Base-by-base conservation (phyloP, 2,888 invertebrate genomes). In the Elegia similella region DNA sequence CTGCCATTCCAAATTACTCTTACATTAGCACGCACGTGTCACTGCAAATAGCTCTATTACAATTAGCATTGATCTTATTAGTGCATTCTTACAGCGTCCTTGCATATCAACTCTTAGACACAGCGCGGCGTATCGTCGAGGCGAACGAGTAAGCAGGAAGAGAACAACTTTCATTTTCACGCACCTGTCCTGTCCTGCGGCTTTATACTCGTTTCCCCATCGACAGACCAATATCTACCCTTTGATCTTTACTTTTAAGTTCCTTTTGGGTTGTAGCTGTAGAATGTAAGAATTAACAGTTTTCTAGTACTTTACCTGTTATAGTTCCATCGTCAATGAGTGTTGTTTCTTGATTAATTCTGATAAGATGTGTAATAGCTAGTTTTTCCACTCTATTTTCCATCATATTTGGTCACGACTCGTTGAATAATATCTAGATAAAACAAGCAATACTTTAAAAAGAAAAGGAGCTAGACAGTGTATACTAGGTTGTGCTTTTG, bases 141-240 rank as follows among this genome's bases (percentile, higher is more conserved):
- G 89, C 82, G 69, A 86, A 76, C 88, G 75, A 76, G 81, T 80
- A 78, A 88, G 70, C 90, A 91, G 91, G 91, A 91, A 91, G 89
- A 82, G 84, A 88, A 89, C 91, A 88, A 90, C 91, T 91, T 91
- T 91, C 91, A 79, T 88, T 89, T 91, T 90, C 87, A 82, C 78
- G 78, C 91, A 91, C 91, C 91, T 90, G 90, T 87, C 85, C 77
- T 80, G 85, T 80, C 80, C 78, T 82, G 80, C 82, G 75, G 72
- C 80, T 84, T 80, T 82, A 75, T 75, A 72, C 70, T 72, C 69
- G 73, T 68, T 62, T 59, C 69, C 67, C 67, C 64, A 66, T 62
- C 57, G 59, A 62, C 70, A 69, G 62, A 61, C 65, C 42, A 79
- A 68, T 70, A 64, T 68, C 59, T 67, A 71, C 78, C 42, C 30